Percentiles rank a stretch among this genome's conserved stretches.
These are phyloP conservation scores for Caenorhabditis drosophilae DNA, from an alignment of 2,888 invertebrate species.

Conservation along the genomic window DNA sequence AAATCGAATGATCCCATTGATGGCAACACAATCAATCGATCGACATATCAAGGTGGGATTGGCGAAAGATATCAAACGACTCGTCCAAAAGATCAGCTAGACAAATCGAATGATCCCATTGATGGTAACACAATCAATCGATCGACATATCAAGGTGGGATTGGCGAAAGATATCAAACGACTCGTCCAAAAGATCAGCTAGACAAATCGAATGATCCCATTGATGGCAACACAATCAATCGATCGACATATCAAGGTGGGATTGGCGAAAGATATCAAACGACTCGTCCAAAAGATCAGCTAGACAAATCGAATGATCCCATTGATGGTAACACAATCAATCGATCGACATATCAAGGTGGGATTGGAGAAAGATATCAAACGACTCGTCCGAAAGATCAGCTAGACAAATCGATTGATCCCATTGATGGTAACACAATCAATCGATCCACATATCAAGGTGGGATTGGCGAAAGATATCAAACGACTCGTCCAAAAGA, in stretches of 20 bases:
- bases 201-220: slow-evolving; percentile 7
- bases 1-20: slow-evolving; percentile 6
- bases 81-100: slow-evolving; percentile 7
- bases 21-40: slow-evolving; percentile 9
- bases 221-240: slow-evolving; percentile 11
- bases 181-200: slow-evolving; percentile 9
- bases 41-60: slow-evolving; percentile 11
- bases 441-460: slow-evolving; percentile 15
- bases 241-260: slow-evolving; percentile 14
- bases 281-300: slow-evolving; percentile 8
- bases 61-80: slow-evolving; percentile 8
- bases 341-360: slow-evolving; percentile 13
- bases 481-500: slow-evolving; percentile 9
- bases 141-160: slow-evolving; percentile 11
- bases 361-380: slow-evolving; percentile 8
- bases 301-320: slow-evolving; percentile 10
- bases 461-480: slow-evolving; percentile 10
- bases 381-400: slow-evolving; percentile 9
- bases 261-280: slow-evolving; percentile 6
- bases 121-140: slow-evolving; percentile 11
- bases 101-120: slow-evolving; percentile 5
- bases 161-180: slow-evolving; percentile 9
- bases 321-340: slow-evolving; percentile 9
- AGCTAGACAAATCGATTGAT: slow-evolving; percentile 10
- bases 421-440: slow-evolving; percentile 7